Base-by-base conservation (phyloP, 2,888 invertebrate genomes). In the Coecobrya sp. region DNA sequence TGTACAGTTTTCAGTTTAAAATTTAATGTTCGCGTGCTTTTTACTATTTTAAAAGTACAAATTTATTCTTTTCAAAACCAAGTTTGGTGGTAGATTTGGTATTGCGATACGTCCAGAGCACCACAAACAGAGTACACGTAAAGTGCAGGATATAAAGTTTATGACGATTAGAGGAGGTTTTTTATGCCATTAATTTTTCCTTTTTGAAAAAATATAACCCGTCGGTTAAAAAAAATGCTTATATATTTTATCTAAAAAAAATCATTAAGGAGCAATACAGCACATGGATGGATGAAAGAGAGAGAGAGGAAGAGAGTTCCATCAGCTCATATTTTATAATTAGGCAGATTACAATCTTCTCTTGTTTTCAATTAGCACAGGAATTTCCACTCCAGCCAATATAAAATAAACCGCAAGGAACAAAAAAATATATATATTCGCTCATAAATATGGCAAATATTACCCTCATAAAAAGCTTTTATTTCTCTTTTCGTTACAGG, bases 271-370 rank as follows among this genome's bases (percentile, higher is more conserved):
- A 82, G 30, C 82, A 82, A 8, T 59, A 82, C 59, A 59, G 55
- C 36, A 59, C 36, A 59, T 27, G 25, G n/a, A 16, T 27, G 16
- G 3, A 19, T 59, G n/a, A 11, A 25, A 7, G 55, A 13, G 45
- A 45, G 5, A 10, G n/a, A 73, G 42, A 49, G 49, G 36, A 36
- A 36, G 36, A 36, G 8, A 5, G 55, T 27, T 82, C 36, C 22
- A 11, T 59, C 59, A 82, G 82, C 82, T 82, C 84, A 42, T 90
- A 90, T 90, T 90, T 90, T 90, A 85, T 90, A 90, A 90, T 90
- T 90, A 90, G 59, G 22, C 19, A 86, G 90, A 90, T 90, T 85
- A 79, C 13, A 25, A 90, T 90, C 90, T 82, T 27, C 11, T 49
- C 42, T 59, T 52, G 73, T 73, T 90, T 90, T 90, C 90, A 90